Evolutionary conservation across 2,888 invertebrate genomes (phyloP).

Genomic region (Coenonympha glycerion): DNA sequence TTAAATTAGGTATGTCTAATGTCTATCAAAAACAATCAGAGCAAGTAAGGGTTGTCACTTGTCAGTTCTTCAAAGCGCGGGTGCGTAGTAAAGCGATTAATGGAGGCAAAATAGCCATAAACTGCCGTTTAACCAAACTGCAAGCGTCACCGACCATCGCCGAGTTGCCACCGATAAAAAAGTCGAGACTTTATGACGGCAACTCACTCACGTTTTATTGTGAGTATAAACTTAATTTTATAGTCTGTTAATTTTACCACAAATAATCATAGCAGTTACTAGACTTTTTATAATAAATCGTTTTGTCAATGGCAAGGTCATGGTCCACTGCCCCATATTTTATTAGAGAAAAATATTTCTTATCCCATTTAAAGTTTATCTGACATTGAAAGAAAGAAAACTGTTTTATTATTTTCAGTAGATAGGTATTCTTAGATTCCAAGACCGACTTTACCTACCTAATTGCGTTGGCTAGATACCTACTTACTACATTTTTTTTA

Average conservation of each 20-base stretch:
- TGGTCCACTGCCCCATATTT: constrained; percentile 24
- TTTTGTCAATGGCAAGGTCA: constrained; percentile 65
- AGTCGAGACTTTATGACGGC: constrained; percentile 76
- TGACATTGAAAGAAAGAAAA: too few relatives aligned
- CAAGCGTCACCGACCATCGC: constrained; percentile 69
- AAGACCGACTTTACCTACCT: too few relatives aligned
- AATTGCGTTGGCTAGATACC: too few relatives aligned
- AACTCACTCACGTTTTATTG: constrained; percentile 76
- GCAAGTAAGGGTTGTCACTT: constrained; percentile 46
- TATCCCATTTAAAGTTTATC: too few relatives aligned
- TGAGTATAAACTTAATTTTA: constrained; percentile 77
- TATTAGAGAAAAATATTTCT: too few relatives aligned
- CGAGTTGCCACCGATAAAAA: constrained; percentile 73
- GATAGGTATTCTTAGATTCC: too few relatives aligned
- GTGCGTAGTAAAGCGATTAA: constrained; percentile 75
- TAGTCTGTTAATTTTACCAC: constrained; percentile 76
- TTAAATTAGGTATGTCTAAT: too few relatives aligned
- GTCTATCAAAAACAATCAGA: background rate
- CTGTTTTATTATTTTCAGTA: too few relatives aligned
- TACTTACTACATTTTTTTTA: too few relatives aligned
- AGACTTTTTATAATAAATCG: constrained; percentile 61
- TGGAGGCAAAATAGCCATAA: constrained; percentile 75
- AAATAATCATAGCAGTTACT: constrained; percentile 72
- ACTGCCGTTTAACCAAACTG: constrained; percentile 76
- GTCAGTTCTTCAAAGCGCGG: constrained; percentile 55